Base-by-base conservation (phyloP, 2,113 vertebrate species). In the Chaetops frenatus region DNA sequence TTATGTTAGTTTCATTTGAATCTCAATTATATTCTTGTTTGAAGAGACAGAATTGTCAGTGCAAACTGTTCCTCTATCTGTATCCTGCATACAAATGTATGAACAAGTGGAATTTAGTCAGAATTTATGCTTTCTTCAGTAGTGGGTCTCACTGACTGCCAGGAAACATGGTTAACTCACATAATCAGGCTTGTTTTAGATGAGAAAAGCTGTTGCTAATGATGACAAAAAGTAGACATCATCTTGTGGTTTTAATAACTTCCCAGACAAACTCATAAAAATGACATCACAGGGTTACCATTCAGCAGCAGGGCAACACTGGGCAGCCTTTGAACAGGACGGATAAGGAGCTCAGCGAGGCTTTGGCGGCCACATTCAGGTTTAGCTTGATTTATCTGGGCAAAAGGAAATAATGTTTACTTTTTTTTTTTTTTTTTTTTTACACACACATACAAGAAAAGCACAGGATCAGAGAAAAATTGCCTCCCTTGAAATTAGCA, bases 311-410 rank as follows among this genome's bases (percentile, higher is more conserved):
- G 98, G 4, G 98, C 99, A 72, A 99, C 98, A 78, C 99, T 99
- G 12, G 99, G 99, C 72, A 99, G 97, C 88, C 99, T 98, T 98
- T 99, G 99, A 21, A 99, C 99, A 35, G 99, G 99, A 89, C 99
- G 98, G 74, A 99, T 99, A 61, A 99, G 98, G 77, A 99, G 98
- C 95, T 99, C 99, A 84, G 98, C 99, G 7, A 99, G 97, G 14
- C 98, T 99, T 95, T 99, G 99, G 20, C 99, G 98, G 54, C 99
- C 99, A 95, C 99, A 99, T 93, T 99, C 99, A 21, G 99, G 99
- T 92, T 99, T 99, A 66, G 98, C 96, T 97, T 99, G 99, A 96
- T 99, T 99, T 97, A 99, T 99, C 99, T 98, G 87, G 21, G 7
- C 42, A 31, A 82, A 88, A 82, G 22, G 3, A 90, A 90, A 4